Evolutionary conservation across 2,797 vertebrate genomes (phyloP).

Genomic region (Platalea minor): DNA sequence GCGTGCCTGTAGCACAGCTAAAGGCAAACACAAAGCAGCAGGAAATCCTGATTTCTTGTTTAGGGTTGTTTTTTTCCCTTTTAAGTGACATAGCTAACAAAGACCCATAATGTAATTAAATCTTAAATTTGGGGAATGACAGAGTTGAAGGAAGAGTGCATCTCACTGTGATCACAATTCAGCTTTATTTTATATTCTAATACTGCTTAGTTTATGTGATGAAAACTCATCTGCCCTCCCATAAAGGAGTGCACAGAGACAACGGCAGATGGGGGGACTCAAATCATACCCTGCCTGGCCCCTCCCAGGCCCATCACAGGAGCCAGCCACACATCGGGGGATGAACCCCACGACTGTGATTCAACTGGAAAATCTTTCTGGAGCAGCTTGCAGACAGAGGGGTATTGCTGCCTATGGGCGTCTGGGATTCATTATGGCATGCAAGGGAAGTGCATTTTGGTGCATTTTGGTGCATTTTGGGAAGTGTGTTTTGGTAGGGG

Average conservation of each 20-base stretch:
- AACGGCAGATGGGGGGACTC: fast-evolving
- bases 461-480: too few relatives aligned
- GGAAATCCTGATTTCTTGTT: not conserved
- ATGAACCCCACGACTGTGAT: not conserved
- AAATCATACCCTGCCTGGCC: not conserved
- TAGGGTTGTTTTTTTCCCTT: not conserved
- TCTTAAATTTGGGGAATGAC: not conserved
- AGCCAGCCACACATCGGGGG: not conserved
- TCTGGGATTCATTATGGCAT: not conserved
- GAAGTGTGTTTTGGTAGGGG: not conserved
- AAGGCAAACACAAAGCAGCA: not conserved
- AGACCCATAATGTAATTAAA: not conserved
- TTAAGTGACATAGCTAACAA: not conserved
- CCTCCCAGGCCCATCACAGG: not conserved
- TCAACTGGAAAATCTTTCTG: not conserved
- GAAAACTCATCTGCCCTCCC: not conserved
- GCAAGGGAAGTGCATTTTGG: not conserved
- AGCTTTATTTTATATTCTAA: not conserved
- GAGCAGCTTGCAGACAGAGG: not conserved
- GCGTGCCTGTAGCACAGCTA: not conserved
- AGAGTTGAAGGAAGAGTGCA: not conserved
- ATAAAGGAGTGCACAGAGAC: not conserved
- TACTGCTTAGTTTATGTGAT: not conserved
- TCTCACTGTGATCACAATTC: not conserved
- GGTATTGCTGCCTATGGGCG: not conserved